Conservation (phyloP, 1,140 invertebrate species). For the Caerostris darwini region DNA sequence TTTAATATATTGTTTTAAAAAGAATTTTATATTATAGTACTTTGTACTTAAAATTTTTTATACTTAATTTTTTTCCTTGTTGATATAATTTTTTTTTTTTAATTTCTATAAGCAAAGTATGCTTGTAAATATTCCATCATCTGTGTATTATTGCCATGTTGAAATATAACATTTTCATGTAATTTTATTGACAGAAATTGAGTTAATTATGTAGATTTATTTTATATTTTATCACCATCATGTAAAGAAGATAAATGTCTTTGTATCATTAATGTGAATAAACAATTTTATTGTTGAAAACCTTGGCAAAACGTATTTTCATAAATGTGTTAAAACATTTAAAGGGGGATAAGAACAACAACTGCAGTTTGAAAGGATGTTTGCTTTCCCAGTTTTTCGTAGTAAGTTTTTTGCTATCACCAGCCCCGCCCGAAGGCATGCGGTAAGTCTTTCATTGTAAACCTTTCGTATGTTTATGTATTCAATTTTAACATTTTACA, state of each 20-base stretch:
- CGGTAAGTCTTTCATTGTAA: too few relatives aligned
- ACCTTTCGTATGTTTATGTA: too few relatives aligned
- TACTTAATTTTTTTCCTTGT: not conserved
- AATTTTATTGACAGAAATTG: not conserved
- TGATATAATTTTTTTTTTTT: not conserved
- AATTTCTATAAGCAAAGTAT: not conserved
- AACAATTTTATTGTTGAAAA: not conserved
- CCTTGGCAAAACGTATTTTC: too few relatives aligned
- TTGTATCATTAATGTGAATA: not conserved
- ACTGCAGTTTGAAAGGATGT: too few relatives aligned
- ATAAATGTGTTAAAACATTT: too few relatives aligned
- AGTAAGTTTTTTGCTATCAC: too few relatives aligned
- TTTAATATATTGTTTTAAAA: not conserved
- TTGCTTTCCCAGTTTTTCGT: too few relatives aligned
- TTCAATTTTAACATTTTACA: too few relatives aligned
- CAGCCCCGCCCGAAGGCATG: too few relatives aligned
- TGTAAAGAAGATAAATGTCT: not conserved
- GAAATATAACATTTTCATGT: not conserved
- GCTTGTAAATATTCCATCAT: not conserved
- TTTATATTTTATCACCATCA: not conserved
- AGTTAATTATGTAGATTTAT: constrained; percentile 18
- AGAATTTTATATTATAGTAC: not conserved
- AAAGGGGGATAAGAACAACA: too few relatives aligned
- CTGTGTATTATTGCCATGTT: not conserved
- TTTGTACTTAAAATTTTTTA: constrained; percentile 15